phyloP scores from a whole-genome alignment of 2,888 invertebrate genomes.

The Mimumesa dahlbomi region DNA sequence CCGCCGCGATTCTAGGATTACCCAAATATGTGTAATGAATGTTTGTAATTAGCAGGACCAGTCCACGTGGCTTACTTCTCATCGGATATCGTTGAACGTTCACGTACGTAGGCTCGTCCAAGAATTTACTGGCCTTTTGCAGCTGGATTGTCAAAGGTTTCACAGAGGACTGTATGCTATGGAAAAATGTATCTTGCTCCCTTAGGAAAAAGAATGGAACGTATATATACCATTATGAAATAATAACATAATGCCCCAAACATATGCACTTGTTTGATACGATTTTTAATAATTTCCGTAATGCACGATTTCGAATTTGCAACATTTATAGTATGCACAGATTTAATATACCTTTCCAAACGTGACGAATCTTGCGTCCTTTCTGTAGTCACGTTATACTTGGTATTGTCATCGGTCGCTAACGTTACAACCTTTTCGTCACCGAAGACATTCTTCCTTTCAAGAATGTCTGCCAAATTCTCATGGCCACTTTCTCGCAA shows the following conservation, averaged over 20 bases:
- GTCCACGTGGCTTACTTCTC: conserved; percentile 75
- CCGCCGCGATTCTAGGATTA: conserved; percentile 62
- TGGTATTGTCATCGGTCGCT: neutral
- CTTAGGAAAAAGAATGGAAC: too few species aligned
- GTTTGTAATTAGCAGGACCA: conserved; percentile 75
- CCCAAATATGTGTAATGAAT: conserved; percentile 53
- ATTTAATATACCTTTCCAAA: too few species aligned
- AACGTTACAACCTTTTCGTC: too few species aligned
- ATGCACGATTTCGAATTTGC: too few species aligned
- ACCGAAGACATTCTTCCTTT: conserved; percentile 14
- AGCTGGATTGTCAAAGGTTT: conserved; percentile 69
- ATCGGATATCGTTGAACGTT: conserved; percentile 71
- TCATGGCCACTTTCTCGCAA: conserved; percentile 68
- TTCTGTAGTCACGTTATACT: too few species aligned
- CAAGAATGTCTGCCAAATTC: conserved; percentile 63
- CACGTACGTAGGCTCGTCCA: conserved; percentile 56
- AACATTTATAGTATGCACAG: too few species aligned
- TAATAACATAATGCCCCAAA: conserved; percentile 12
- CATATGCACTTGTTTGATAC: too few species aligned
- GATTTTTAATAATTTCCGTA: too few species aligned
- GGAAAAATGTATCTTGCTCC: conserved; percentile 51
- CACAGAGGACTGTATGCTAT: conserved; percentile 47
- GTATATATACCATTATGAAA: too few species aligned
- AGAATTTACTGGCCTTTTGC: conserved; percentile 68
- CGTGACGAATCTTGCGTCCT: too few species aligned